Evolutionary conservation across 2,113 vertebrate genomes (phyloP).

Genomic region (Neolamprologus hecqui): DNA sequence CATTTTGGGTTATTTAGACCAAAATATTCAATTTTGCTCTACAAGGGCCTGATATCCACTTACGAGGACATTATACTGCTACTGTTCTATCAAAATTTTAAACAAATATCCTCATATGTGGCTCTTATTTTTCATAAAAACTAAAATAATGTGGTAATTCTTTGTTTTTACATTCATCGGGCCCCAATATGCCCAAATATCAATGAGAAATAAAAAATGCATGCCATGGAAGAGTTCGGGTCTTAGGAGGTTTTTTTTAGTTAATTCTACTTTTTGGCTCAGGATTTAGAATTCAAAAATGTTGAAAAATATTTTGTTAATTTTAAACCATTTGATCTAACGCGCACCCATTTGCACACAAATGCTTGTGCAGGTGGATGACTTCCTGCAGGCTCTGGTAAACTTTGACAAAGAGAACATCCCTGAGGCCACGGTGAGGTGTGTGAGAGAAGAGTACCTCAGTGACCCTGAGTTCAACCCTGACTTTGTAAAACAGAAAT

Average conservation of each 20-base stretch:
- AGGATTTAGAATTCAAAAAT: neutral
- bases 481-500: slow-evolving; percentile 75
- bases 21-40: too few relatives aligned
- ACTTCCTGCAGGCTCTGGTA: slow-evolving; percentile 71
- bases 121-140: too few relatives aligned
- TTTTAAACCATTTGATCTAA: neutral
- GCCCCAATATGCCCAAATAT: too few relatives aligned
- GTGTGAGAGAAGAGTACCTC: slow-evolving; percentile 70
- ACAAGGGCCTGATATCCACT: too few relatives aligned
- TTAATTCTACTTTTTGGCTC: neutral
- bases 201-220: too few relatives aligned
- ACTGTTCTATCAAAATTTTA: too few relatives aligned
- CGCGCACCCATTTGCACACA: accelerated
- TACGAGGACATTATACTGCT: too few relatives aligned
- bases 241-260: accelerated
- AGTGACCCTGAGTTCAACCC: slow-evolving; percentile 74
- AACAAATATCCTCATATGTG: too few relatives aligned
- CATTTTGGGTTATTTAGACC: too few relatives aligned
- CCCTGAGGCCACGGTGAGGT: slow-evolving; percentile 62
- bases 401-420: slow-evolving; percentile 78
- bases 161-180: too few relatives aligned
- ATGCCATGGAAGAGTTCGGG: too few relatives aligned
- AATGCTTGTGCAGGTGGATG: slow-evolving; percentile 50
- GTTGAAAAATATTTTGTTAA: neutral
- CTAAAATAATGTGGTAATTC: too few relatives aligned